These are phyloP conservation scores for Cosmia pyralina DNA, from an alignment of 2,888 invertebrate species.

Conservation along the genomic window DNA sequence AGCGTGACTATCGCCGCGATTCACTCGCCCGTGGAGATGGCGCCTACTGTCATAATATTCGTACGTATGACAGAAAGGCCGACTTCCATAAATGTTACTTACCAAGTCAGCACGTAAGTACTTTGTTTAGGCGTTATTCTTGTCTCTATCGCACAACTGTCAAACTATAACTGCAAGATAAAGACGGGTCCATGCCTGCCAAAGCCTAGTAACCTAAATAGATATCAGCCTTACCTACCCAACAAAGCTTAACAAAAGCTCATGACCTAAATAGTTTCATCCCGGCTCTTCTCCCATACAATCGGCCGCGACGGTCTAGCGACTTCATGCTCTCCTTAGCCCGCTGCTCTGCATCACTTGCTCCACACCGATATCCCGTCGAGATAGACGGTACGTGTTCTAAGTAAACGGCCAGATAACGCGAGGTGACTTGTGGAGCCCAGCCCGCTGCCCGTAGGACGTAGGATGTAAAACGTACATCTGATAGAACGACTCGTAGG, in stretches of 20 bases:
- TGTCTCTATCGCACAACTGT: background rate
- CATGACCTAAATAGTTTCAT: background rate
- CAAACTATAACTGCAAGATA: background rate
- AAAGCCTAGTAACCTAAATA: too few species aligned
- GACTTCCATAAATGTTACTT: background rate
- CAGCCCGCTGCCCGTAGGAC: constrained; percentile 71
- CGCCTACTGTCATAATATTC: too few species aligned
- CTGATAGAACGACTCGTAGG: constrained; percentile 76
- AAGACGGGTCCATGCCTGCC: background rate
- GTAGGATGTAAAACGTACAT: constrained; percentile 82
- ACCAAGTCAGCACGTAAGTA: background rate
- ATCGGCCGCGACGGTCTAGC: background rate
- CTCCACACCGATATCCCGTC: constrained; percentile 71
- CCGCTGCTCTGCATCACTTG: constrained; percentile 60
- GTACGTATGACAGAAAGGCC: too few species aligned
- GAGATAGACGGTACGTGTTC: constrained; percentile 76
- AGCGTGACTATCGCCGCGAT: too few species aligned
- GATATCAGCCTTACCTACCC: too few species aligned
- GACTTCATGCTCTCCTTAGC: background rate
- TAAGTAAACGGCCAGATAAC: constrained; percentile 75
- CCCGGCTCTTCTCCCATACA: too few species aligned
- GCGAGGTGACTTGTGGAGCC: constrained; percentile 73
- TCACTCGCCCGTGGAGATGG: too few species aligned
- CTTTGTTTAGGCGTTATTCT: background rate
- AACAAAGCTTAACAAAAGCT: background rate